phyloP scores from a whole-genome alignment of 2,113 vertebrate genomes.

The Cyphomyrus discorhynchus region DNA sequence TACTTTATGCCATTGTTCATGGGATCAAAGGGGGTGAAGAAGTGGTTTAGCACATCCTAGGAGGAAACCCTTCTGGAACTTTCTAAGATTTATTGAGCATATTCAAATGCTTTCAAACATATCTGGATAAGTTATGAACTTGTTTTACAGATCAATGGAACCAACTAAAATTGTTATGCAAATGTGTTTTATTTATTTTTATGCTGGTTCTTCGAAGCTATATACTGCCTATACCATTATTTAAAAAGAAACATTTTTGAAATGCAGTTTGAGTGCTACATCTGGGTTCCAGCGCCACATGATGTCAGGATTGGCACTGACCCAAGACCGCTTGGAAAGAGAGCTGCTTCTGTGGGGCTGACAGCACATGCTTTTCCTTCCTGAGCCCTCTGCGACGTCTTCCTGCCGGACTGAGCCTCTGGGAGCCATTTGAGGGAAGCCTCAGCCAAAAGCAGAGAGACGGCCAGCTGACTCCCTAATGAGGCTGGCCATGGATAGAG shows the following conservation, averaged over 20 bases:
- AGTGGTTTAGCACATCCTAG: neutral
- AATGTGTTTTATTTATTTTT: neutral
- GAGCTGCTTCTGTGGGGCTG: constrained; percentile 53
- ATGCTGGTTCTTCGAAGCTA: neutral
- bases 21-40: neutral
- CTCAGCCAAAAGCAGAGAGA: constrained; percentile 45
- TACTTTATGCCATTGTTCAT: neutral
- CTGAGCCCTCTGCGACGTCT: constrained; percentile 82
- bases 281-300: constrained; percentile 57
- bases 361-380: constrained; percentile 79
- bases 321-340: constrained; percentile 50
- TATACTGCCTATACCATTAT: neutral
- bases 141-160: neutral
- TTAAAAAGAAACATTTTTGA: neutral
- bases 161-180: neutral
- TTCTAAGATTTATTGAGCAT: neutral
- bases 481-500: constrained; percentile 28
- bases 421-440: constrained; percentile 60
- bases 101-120: neutral
- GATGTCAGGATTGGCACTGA: constrained; percentile 74
- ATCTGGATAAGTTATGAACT: neutral
- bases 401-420: constrained; percentile 69
- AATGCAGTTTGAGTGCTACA: constrained; percentile 31
- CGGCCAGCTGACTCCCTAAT: constrained; percentile 42
- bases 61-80: neutral